These are phyloP conservation scores for Yponomeuta cagnagella DNA, from an alignment of 2,888 invertebrate genomes.

Conservation along the genomic window DNA sequence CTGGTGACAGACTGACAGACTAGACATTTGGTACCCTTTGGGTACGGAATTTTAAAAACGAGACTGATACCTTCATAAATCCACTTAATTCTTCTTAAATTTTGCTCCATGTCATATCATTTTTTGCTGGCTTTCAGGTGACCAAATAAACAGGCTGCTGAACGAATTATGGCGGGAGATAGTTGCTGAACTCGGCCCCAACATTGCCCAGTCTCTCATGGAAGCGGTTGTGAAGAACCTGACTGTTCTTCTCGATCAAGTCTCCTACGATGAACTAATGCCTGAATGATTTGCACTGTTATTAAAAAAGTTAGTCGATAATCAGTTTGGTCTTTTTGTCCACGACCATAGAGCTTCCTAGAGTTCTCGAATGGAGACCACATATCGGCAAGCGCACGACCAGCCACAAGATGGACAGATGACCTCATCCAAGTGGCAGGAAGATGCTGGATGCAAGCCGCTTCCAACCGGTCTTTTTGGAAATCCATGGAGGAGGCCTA, in stretches of 20 bases:
- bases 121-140: slow-evolving; percentile 35
- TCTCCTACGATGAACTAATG: slow-evolving; percentile 49
- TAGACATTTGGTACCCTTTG: too few species aligned
- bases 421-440: too few species aligned
- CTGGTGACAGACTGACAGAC: too few species aligned
- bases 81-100: background rate
- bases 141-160: slow-evolving; percentile 49
- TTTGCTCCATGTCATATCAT: background rate
- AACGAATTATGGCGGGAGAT: slow-evolving; percentile 56
- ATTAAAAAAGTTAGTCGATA: background rate
- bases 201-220: slow-evolving; percentile 42
- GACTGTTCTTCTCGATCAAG: slow-evolving; percentile 42
- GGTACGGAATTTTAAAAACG: too few species aligned
- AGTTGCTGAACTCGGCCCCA: slow-evolving; percentile 48
- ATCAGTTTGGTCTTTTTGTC: background rate
- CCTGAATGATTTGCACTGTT: slow-evolving; percentile 29
- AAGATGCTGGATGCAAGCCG: too few species aligned
- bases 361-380: too few species aligned
- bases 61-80: too few species aligned
- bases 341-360: too few species aligned
- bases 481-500: too few species aligned
- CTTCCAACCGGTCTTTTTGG: too few species aligned
- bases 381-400: too few species aligned
- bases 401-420: too few species aligned
- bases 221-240: slow-evolving; percentile 48